A percentile compares a stretch with the other conserved stretches of the same genome.
Conservation (phyloP, 2,797 vertebrate species). For the Champsocephalus esox region DNA sequence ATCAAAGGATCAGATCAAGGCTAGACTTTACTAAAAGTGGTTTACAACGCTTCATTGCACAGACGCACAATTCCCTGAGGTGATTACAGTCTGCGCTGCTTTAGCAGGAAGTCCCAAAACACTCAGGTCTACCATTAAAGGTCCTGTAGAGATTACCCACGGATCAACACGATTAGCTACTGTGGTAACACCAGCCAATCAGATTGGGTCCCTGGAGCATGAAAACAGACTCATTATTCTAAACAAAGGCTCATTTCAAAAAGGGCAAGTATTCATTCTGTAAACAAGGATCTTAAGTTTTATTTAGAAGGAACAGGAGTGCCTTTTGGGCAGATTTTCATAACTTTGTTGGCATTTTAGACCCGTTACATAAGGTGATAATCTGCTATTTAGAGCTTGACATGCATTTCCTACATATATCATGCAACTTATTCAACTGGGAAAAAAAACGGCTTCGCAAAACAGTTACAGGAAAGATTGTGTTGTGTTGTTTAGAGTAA, state of each 20-base stretch:
- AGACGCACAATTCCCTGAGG: conserved; percentile 44
- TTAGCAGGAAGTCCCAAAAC: conserved; percentile 58
- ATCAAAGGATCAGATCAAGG: conserved; percentile 45
- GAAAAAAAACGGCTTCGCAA: background rate
- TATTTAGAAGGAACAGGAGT: conserved; percentile 21
- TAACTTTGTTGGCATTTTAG: conserved; percentile 33
- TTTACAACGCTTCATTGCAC: conserved; percentile 53
- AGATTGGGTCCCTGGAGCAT: conserved; percentile 60
- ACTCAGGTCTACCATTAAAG: conserved; percentile 43
- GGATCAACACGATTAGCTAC: conserved; percentile 71
- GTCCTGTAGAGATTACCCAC: conserved; percentile 64
- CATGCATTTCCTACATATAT: conserved; percentile 28
- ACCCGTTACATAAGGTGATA: conserved; percentile 55
- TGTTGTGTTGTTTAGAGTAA: background rate
- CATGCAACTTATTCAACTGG: conserved; percentile 1
- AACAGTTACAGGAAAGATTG: background rate
- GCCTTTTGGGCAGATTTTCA: conserved; percentile 46
- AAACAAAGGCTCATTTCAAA: conserved; percentile 68
- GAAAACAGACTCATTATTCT: conserved; percentile 60
- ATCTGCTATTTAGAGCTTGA: conserved; percentile 30
- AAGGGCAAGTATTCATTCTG: conserved; percentile 33
- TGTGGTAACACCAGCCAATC: conserved; percentile 71
- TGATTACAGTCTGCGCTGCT: conserved; percentile 49
- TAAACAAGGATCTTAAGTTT: conserved; percentile 60
- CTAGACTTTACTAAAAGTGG: conserved; percentile 47